Evolutionary conservation across 2,888 invertebrate genomes (phyloP).

Genomic region (Stramonita haemastoma): DNA sequence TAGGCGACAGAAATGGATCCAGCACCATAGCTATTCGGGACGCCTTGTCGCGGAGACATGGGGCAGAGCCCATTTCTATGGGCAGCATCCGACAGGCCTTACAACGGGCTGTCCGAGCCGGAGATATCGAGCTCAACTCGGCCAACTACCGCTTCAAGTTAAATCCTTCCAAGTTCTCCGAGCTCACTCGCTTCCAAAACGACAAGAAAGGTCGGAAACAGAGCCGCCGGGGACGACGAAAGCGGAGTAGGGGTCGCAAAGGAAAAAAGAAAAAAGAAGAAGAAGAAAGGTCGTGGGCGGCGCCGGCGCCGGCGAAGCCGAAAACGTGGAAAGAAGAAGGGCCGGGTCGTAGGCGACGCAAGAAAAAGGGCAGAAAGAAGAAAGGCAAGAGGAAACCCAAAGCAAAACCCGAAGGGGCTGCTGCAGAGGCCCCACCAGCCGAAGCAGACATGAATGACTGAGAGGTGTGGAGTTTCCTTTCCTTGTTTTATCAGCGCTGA

Average conservation of each 20-base stretch:
- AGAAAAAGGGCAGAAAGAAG: background rate
- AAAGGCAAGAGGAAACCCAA: background rate
- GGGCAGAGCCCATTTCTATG: background rate
- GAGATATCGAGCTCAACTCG: background rate
- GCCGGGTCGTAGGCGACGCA: background rate
- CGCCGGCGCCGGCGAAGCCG: background rate
- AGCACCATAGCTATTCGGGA: background rate
- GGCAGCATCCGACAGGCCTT: constrained; percentile 5
- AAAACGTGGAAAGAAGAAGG: background rate
- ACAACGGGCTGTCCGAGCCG: background rate
- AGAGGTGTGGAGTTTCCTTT: no score
- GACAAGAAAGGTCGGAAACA: background rate
- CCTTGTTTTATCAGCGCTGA: background rate
- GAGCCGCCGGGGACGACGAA: background rate
- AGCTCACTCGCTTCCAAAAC: background rate
- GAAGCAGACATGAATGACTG: background rate
- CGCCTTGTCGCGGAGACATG: background rate
- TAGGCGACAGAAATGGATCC: constrained; percentile 22
- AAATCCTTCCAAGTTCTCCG: background rate
- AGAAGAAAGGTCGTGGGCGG: background rate
- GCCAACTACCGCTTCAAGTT: constrained; percentile 20
- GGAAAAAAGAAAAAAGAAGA: background rate
- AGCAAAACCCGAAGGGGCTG: background rate
- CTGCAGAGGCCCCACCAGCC: background rate
- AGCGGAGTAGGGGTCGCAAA: background rate